Evolutionary conservation across 2,113 vertebrate genomes (phyloP).

Genomic region (Cyphomyrus discorhynchus): DNA sequence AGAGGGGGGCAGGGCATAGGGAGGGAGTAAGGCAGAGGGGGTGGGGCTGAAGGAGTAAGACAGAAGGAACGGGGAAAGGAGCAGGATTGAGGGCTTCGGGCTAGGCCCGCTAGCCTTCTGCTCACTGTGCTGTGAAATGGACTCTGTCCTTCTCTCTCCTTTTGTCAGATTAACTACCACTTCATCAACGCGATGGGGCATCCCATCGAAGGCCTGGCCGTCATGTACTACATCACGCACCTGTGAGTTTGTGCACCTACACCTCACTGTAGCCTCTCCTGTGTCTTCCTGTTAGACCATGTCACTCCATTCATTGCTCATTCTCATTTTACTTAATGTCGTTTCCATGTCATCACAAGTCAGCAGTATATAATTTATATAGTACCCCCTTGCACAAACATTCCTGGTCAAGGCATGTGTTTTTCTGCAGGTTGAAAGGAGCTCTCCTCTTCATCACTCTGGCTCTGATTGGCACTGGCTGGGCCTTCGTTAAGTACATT

Average conservation of each 20-base stretch:
- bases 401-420: not conserved
- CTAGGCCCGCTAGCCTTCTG: not conserved
- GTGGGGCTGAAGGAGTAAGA: not conserved
- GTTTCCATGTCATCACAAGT: not conserved
- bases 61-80: not conserved
- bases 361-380: not conserved
- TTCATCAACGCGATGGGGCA: constrained; percentile 75
- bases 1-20: too few species aligned
- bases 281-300: not conserved
- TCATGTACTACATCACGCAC: constrained; percentile 80
- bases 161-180: constrained; percentile 72
- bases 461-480: constrained; percentile 74
- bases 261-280: not conserved
- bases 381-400: not conserved
- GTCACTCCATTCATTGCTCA: not conserved
- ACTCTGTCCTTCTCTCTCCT: not conserved
- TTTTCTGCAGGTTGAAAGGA: constrained; percentile 65
- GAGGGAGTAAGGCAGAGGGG: too few species aligned
- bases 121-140: not conserved
- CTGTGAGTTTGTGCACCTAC: constrained; percentile 55
- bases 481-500: constrained; percentile 77
- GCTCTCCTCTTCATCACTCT: constrained; percentile 79
- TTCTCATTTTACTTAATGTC: not conserved
- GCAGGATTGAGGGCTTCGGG: not conserved
- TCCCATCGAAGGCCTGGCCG: constrained; percentile 71